phyloP scores from a whole-genome alignment of 2,113 vertebrate genomes.

The Varanus komodoensis region DNA sequence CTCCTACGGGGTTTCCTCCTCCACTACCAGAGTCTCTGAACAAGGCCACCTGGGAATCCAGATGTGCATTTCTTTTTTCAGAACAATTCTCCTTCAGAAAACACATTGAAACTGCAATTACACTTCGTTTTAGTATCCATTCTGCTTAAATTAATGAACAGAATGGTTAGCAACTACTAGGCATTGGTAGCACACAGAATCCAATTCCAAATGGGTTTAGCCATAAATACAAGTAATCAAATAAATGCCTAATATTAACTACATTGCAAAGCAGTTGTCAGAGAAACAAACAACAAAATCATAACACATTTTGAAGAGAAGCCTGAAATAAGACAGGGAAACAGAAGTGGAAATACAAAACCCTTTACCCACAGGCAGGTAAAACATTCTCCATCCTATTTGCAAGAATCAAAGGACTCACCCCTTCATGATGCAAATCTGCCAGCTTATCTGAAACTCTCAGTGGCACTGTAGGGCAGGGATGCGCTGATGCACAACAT shows the following conservation, averaged over 20 bases:
- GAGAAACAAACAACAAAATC: conserved; percentile 18
- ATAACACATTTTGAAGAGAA: background rate
- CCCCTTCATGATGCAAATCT: no score
- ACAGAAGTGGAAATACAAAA: background rate
- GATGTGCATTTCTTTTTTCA: conserved; percentile 38
- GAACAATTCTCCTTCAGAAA: conserved; percentile 28
- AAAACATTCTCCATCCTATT: background rate
- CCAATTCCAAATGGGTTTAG: conserved; percentile 49
- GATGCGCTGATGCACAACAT: background rate
- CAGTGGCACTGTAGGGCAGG: background rate
- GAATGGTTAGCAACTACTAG: conserved; percentile 39
- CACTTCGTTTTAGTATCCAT: conserved; percentile 30
- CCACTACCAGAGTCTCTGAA: background rate
- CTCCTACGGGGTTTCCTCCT: background rate
- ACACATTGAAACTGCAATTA: conserved; percentile 32
- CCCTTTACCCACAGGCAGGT: background rate
- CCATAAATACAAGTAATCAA: conserved; percentile 41
- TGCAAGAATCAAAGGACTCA: no score
- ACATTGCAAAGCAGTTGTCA: conserved; percentile 37
- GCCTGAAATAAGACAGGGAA: background rate
- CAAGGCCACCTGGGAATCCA: conserved; percentile 34
- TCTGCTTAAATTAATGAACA: conserved; percentile 48
- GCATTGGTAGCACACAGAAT: conserved; percentile 22
- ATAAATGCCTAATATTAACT: conserved; percentile 40
- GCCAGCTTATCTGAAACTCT: background rate